Percentiles rank a stretch among this genome's conserved stretches.
Conservation (phyloP, 2,113 vertebrate species). For the Hymenochirus boettgeri region DNA sequence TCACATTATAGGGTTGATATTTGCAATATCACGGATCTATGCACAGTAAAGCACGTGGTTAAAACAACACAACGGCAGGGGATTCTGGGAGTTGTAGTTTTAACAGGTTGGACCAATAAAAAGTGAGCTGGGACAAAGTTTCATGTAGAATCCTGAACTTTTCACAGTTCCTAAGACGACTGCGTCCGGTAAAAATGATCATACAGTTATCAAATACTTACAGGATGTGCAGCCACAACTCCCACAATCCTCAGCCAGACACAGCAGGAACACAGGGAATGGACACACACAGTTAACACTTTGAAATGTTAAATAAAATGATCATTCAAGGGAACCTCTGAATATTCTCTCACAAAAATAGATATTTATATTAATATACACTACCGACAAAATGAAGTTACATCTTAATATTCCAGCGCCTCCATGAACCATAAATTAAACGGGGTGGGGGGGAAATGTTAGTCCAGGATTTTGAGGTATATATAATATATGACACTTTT, state of each 20-base stretch:
- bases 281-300: not conserved
- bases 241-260: not conserved
- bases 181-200: too few species aligned
- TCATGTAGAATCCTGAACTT: too few species aligned
- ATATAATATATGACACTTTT: constrained; percentile 53
- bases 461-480: constrained; percentile 45
- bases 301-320: not conserved
- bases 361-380: constrained; percentile 22
- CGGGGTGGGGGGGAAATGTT: constrained; percentile 55
- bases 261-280: not conserved
- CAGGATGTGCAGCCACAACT: too few species aligned
- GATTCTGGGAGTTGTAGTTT: too few species aligned
- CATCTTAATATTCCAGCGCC: constrained; percentile 48
- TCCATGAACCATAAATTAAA: constrained; percentile 49
- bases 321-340: not conserved
- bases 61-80: too few species aligned
- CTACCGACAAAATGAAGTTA: constrained; percentile 30
- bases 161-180: too few species aligned
- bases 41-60: too few species aligned
- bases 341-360: constrained; percentile 40
- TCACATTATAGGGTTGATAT: too few species aligned
- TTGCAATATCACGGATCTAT: too few species aligned
- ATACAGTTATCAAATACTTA: too few species aligned
- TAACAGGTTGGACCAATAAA: too few species aligned
- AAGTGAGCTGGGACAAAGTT: too few species aligned